These are phyloP conservation scores for Eupithecia dodoneata DNA, from an alignment of 2,888 invertebrate species.

Conservation along the genomic window DNA sequence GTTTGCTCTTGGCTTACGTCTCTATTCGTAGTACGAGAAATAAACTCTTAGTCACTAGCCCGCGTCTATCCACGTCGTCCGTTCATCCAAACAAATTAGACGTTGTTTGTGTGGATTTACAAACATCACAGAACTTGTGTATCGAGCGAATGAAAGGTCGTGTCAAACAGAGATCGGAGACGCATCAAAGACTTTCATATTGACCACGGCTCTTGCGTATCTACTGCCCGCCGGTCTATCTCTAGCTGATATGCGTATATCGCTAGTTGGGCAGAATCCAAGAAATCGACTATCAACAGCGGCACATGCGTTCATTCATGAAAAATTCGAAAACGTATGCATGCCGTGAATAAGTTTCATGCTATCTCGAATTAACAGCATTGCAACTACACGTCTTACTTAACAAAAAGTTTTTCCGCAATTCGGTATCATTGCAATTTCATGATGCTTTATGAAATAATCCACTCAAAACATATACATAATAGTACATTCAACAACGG, in stretches of 20 bases:
- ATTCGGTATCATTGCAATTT: not conserved
- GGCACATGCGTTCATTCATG: constrained; percentile 50
- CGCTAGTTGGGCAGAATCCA: constrained; percentile 46
- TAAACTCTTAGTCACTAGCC: constrained; percentile 25
- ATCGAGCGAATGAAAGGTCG: constrained; percentile 16
- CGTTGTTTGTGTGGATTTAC: constrained; percentile 13
- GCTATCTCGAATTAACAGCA: constrained; percentile 25
- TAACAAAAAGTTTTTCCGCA: not conserved
- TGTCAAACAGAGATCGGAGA: constrained; percentile 11
- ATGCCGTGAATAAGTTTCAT: constrained; percentile 34
- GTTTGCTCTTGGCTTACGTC: constrained; percentile 20
- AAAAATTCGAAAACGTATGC: constrained; percentile 45
- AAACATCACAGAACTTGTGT: constrained; percentile 18
- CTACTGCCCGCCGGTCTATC: constrained; percentile 37
- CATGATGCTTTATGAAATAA: not conserved
- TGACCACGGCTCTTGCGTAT: constrained; percentile 25
- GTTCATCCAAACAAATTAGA: constrained; percentile 11
- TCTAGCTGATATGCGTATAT: constrained; percentile 42
- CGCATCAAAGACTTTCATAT: constrained; percentile 27
- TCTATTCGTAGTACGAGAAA: constrained; percentile 26
- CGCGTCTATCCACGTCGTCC: constrained; percentile 15
- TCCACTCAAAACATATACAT: constrained; percentile 3
- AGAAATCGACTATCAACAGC: constrained; percentile 46
- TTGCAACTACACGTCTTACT: constrained; percentile 13
- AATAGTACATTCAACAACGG: constrained; percentile 17